Conservation (phyloP, 64 coral and sea anemone species). For the Astreopora myriophthalma region DNA sequence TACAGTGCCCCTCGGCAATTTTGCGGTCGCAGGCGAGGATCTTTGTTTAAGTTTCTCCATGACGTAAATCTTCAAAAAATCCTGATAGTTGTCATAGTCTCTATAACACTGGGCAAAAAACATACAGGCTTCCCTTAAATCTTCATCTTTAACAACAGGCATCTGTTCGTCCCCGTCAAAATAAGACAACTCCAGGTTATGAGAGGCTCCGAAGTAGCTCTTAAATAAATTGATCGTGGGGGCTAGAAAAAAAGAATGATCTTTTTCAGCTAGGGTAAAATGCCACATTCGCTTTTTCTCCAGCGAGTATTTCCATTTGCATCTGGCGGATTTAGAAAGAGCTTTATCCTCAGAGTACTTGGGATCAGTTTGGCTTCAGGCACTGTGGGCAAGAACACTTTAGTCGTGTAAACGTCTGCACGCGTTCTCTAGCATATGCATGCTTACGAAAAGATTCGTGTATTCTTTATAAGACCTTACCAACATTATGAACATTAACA, state of each 20-base stretch:
- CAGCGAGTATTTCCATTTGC: conserved; percentile 29
- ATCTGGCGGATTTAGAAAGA: conserved; percentile 64
- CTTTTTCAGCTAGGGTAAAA: background rate
- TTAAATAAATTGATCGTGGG: background rate
- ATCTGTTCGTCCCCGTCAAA: conserved; percentile 66
- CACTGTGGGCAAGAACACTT: conserved; percentile 1
- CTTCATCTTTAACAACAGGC: conserved; percentile 42
- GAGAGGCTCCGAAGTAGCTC: background rate
- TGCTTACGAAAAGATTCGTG: too few species aligned
- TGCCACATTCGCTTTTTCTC: conserved; percentile 44
- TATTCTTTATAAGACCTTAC: too few species aligned
- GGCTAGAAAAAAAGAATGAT: background rate
- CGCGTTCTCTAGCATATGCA: too few species aligned
- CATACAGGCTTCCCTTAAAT: conserved; percentile 53
- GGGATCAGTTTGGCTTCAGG: conserved; percentile 24
- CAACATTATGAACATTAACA: too few species aligned
- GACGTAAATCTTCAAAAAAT: conserved; percentile 49
- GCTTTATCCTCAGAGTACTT: conserved; percentile 47
- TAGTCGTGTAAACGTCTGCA: too few species aligned
- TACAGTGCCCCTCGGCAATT: background rate
- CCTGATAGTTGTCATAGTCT: conserved; percentile 53
- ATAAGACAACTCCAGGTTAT: conserved; percentile 41
- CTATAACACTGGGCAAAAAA: conserved; percentile 50
- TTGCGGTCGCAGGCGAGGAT: background rate
- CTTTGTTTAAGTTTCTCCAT: conserved; percentile 10